Conservation (phyloP, 2,113 vertebrate species). For the Orthochromis indermauri region DNA sequence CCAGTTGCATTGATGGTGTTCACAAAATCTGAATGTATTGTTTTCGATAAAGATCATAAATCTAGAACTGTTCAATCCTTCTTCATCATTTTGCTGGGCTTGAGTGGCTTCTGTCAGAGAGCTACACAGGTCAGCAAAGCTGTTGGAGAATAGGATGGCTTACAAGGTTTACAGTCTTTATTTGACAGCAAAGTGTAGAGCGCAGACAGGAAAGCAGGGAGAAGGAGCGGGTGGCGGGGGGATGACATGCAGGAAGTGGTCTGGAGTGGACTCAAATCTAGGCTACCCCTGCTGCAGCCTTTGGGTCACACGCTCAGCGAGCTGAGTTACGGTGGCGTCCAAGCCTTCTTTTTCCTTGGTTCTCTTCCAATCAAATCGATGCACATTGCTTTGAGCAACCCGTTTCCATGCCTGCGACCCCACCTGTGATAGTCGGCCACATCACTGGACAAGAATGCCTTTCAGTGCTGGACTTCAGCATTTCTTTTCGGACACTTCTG, state of each 20-base stretch:
- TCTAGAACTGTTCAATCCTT: not conserved
- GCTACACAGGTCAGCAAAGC: not conserved
- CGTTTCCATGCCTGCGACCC: not conserved
- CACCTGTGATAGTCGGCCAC: not conserved
- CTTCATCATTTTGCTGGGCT: not conserved
- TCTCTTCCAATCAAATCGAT: not conserved
- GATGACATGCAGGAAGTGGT: not conserved
- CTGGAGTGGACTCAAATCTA: not conserved
- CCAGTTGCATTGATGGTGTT: not conserved
- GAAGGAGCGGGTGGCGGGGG: not conserved
- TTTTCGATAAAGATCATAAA: not conserved
- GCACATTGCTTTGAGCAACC: not conserved
- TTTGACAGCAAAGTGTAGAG: not conserved
- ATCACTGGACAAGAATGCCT: not conserved
- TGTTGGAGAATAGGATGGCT: not conserved
- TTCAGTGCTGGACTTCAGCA: not conserved
- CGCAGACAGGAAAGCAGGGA: not conserved
- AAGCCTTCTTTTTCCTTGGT: not conserved
- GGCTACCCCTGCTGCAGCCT: not conserved
- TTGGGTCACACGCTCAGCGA: not conserved
- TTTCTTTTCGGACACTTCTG: not conserved
- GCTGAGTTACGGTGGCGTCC: not conserved
- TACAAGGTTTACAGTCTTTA: not conserved
- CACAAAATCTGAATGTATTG: not conserved
- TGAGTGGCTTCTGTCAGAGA: not conserved